These are phyloP conservation scores for Papilio polytes DNA, from an alignment of 1,140 invertebrate genomes.

Conservation along the genomic window DNA sequence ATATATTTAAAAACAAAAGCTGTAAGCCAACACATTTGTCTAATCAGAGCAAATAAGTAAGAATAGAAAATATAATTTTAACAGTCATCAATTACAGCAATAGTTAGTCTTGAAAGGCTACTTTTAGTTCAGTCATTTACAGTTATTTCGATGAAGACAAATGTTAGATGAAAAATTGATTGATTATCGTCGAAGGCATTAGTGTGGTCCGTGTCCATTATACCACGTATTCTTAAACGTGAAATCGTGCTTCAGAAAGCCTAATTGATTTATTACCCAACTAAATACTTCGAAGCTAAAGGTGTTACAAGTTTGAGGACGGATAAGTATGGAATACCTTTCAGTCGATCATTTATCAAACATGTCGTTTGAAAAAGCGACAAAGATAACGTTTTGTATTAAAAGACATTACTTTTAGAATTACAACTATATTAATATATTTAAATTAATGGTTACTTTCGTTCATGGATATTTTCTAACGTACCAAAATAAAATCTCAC, in stretches of 20 bases:
- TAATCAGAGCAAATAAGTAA: too few species aligned
- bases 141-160: neutral
- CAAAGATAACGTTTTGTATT: neutral
- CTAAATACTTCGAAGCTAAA: slow-evolving; percentile 3
- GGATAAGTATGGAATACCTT: neutral
- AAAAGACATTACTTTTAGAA: too few species aligned
- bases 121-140: neutral
- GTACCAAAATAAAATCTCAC: too few species aligned
- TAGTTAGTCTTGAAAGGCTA: too few species aligned
- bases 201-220: neutral
- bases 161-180: neutral
- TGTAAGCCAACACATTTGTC: too few species aligned
- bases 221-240: neutral
- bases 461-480: too few species aligned
- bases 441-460: too few species aligned
- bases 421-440: too few species aligned
- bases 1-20: too few species aligned
- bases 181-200: neutral
- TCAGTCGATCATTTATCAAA: neutral
- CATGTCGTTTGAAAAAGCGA: neutral
- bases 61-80: too few species aligned
- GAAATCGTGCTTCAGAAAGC: neutral
- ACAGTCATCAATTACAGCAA: too few species aligned
- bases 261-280: slow-evolving; percentile 9
- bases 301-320: neutral